Percentiles rank a stretch among this genome's conserved stretches.
Evolutionary conservation across 2,113 vertebrate genomes (phyloP).

Genomic region (Fulica atra): DNA sequence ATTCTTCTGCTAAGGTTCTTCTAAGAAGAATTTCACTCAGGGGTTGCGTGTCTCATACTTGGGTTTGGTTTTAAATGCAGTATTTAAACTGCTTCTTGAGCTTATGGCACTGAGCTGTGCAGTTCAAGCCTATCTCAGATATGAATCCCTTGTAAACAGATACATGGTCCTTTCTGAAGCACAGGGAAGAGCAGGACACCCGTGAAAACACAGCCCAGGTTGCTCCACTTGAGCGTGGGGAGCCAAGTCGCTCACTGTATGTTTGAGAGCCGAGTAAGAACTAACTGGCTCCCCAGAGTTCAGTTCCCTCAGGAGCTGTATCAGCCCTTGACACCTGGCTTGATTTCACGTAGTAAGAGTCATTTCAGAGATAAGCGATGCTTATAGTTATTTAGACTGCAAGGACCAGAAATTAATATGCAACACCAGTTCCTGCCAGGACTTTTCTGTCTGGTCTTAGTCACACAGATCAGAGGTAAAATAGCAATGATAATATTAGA

Average conservation of each 20-base stretch:
- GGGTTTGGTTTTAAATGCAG: background rate
- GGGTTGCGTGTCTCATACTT: background rate
- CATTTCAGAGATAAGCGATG: background rate
- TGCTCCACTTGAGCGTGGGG: background rate
- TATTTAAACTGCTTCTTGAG: background rate
- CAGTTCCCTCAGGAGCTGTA: background rate
- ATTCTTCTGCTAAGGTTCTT: background rate
- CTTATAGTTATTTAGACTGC: background rate
- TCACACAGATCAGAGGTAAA: background rate
- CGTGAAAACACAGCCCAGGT: background rate
- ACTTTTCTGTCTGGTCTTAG: background rate
- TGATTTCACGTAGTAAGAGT: background rate
- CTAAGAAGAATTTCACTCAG: background rate
- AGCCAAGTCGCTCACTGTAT: fast-evolving
- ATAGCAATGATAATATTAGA: background rate
- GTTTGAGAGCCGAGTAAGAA: background rate
- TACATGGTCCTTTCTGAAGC: fast-evolving
- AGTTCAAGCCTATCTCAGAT: background rate
- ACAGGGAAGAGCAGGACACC: background rate
- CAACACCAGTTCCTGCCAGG: background rate
- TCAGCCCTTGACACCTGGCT: background rate
- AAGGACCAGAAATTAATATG: background rate
- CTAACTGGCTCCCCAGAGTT: background rate
- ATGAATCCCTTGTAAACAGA: background rate
- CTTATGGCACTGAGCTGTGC: background rate